Percentiles rank a stretch among this genome's conserved stretches.
phyloP scores from a whole-genome alignment of 2,888 invertebrate genomes.

The Nebria salina region DNA sequence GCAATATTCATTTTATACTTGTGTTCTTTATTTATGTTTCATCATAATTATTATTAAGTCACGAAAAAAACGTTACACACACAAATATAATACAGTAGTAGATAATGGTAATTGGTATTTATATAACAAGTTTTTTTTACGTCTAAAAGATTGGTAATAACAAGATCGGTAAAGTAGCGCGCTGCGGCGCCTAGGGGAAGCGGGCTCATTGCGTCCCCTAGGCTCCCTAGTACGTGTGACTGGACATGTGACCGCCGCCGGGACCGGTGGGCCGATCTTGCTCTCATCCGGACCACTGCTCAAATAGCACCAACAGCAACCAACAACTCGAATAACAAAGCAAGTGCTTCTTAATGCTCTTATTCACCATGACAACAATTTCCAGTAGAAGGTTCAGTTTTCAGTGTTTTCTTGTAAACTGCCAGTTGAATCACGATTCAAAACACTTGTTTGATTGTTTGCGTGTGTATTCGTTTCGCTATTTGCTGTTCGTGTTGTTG shows the following conservation, averaged over 20 bases:
- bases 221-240: conserved; percentile 8
- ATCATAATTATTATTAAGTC: conserved; percentile 55
- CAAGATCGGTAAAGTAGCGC: conserved; percentile 58
- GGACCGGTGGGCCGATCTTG: conserved; percentile 8
- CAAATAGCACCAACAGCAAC: neutral
- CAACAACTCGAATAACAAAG: neutral
- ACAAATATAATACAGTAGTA: conserved; percentile 62
- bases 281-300: neutral
- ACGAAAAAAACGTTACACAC: conserved; percentile 61
- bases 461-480: too few species aligned
- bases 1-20: conserved; percentile 48
- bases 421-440: too few species aligned
- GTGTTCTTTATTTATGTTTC: conserved; percentile 53
- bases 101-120: conserved; percentile 45
- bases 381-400: too few species aligned
- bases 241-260: conserved; percentile 14
- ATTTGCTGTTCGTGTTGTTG: too few species aligned
- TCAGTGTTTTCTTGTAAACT: too few species aligned
- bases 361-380: too few species aligned
- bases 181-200: conserved; percentile 53
- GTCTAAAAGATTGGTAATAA: conserved; percentile 53
- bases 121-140: conserved; percentile 43
- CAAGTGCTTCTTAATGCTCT: neutral
- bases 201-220: conserved; percentile 58
- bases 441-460: too few species aligned